Evolutionary conservation across 2,113 vertebrate species (phyloP).

Genomic region (Lasiurus borealis): DNA sequence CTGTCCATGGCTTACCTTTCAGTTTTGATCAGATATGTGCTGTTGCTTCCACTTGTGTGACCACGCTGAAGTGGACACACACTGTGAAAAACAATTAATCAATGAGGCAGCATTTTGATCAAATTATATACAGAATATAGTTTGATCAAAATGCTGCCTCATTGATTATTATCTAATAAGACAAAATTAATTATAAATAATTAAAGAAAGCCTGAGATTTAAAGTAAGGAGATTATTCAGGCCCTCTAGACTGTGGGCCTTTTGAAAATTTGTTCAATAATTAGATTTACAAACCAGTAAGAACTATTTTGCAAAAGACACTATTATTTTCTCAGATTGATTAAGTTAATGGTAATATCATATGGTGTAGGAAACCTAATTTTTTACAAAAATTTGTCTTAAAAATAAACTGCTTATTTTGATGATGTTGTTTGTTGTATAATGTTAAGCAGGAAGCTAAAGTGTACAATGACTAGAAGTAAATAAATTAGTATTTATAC

Average conservation of each 20-base stretch:
- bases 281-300: neutral
- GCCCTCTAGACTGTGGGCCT: neutral
- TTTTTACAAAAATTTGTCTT: neutral
- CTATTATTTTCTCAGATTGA: neutral
- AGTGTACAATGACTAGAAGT: neutral
- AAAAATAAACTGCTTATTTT: neutral
- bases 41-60: neutral
- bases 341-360: neutral
- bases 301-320: neutral
- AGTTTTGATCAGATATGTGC: neutral
- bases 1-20: neutral
- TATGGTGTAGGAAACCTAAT: neutral
- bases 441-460: neutral
- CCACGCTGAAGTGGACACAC: neutral
- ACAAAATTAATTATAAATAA: neutral
- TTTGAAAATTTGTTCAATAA: neutral
- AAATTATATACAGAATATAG: neutral
- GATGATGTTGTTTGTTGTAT: neutral
- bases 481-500: slow-evolving; percentile 19
- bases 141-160: neutral
- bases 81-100: neutral
- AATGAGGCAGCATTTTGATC: neutral
- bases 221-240: neutral
- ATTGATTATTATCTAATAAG: neutral
- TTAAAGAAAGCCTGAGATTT: neutral